Conservation (phyloP, 2,797 vertebrate genomes). For the Phrynocephalus guinanensis region DNA sequence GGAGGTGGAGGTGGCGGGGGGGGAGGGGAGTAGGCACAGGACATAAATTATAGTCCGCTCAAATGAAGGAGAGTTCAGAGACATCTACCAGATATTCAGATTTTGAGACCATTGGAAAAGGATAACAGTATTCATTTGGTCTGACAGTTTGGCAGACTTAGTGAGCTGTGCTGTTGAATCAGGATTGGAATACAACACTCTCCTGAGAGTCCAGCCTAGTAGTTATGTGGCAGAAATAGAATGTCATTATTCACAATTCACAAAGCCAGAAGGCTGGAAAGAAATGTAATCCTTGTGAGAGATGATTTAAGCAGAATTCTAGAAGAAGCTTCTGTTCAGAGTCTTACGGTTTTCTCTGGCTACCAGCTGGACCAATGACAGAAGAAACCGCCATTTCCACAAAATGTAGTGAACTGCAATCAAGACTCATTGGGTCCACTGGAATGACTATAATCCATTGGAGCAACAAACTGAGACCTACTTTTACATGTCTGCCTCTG, state of each 20-base stretch:
- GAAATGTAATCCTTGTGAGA: conserved; percentile 41
- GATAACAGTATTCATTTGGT: conserved; percentile 23
- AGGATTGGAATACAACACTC: conserved; percentile 10
- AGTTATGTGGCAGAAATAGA: conserved; percentile 34
- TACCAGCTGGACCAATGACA: neutral
- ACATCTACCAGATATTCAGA: conserved; percentile 14
- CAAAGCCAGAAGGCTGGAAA: conserved; percentile 17
- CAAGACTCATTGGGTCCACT: too few species aligned
- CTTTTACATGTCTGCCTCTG: neutral
- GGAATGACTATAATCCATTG: neutral
- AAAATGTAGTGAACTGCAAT: too few species aligned
- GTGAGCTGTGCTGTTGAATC: neutral
- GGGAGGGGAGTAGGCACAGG: neutral
- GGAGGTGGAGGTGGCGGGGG: conserved; percentile 13
- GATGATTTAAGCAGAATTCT: conserved; percentile 37
- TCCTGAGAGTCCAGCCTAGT: conserved; percentile 17
- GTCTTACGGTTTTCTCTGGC: neutral
- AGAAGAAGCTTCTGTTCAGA: neutral
- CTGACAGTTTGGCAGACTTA: conserved; percentile 23
- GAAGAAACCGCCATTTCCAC: neutral
- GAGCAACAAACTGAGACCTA: neutral
- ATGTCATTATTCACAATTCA: conserved; percentile 45
- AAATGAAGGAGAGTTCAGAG: conserved; percentile 1
- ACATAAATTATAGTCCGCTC: conserved; percentile 29
- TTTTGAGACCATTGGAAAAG: conserved; percentile 2